Evolutionary conservation across 2,888 invertebrate genomes (phyloP), one percentile per base, ranked within the genome.

Genomic region (Ichneumoninae sp.): DNA sequence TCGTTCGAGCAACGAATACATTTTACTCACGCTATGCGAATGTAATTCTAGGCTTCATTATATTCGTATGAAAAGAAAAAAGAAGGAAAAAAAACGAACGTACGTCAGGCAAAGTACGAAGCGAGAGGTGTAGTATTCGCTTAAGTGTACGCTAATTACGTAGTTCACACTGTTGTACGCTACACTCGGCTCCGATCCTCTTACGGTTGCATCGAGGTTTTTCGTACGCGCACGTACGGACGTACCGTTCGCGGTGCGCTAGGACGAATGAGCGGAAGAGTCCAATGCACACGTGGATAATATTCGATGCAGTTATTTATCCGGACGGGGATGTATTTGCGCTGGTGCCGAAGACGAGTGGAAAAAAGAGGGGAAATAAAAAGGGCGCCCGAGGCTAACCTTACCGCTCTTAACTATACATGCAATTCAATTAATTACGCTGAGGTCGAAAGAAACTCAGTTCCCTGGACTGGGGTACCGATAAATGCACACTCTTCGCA

Each of bases 21-120:
- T 88, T 89, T 88, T 84, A 87, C 89, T 86, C 89, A 89, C 88
- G 88, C 85, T 88, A 87, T 74, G 84, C 86, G 81, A 88, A 79
- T 80, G 85, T 90, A 91, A 90, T 88, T 89, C 85, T 83, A 82
- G 90, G 88, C 87, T 90, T 88, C 87, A 88, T 91, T 88, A 90
- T 80, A 80, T 80, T 87, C 80, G 88, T 88, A 89, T 87, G 89
- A 89, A 77, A 83, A 10, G 40, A 10, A 83, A 71, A 47, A 16
- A 47, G 10, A 47, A 16, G 44, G 44, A 16, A 16, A 16, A 40
- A 81, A 63, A 74, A 73, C 88, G 87, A 89, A 88, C 40, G 44
- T 81, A 81, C 81, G 81, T 83, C 81, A 80, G 63, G 63, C 75
- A 22, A 47, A 65, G 36, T 75, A 52, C 50, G 70, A 66, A 66